Base-by-base conservation (phyloP, 2,888 invertebrate genomes). In the Tetragonula carbonaria region DNA sequence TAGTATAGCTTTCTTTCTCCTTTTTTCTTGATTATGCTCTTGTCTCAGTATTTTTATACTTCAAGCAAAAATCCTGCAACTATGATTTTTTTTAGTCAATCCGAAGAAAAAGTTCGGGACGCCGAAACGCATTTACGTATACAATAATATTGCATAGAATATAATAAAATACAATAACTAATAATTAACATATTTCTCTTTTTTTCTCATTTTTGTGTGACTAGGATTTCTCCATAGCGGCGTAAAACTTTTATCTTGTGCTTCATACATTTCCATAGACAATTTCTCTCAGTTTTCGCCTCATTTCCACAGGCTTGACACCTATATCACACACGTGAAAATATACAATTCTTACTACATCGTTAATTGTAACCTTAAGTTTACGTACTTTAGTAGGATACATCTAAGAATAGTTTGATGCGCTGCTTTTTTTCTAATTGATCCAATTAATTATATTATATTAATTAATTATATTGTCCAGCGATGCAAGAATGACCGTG, bases 151-250 rank as follows among this genome's bases (percentile, higher is more conserved):
- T 78, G 86, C 84, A 90, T 90, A 90, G 82, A 87, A 87, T 90
- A 87, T 84, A 87, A 90, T 88, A 90, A 88, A 89, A 88, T 90
- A 91, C 86, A 91, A 87, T 90, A 90, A 92, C 86, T 89, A 89
- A 89, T 91, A 91, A 90, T 88, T 88, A 90, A 85, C 82, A 82
- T 81, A 85, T 86, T 86, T 84, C 72, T 62, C 45, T 45, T 45
- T 76, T 72, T 77, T 73, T 77, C 66, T 76, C 59, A 53, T 88
- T 87, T 87, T 82, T 89, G 87, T 91, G 87, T 92, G 92, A 92
- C 92, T 92, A 92, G 92, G 92, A 92, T 92, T 91, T 91, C 91
- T 92, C 91, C 92, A 87, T 91, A 91, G 89, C 87, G 83, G 89
- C 86, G 86, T 90, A 88, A 74, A 74, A 88, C 77, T 88, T 51